Conservation (phyloP, 2,113 vertebrate genomes). For the Chinchilla lanigera region DNA sequence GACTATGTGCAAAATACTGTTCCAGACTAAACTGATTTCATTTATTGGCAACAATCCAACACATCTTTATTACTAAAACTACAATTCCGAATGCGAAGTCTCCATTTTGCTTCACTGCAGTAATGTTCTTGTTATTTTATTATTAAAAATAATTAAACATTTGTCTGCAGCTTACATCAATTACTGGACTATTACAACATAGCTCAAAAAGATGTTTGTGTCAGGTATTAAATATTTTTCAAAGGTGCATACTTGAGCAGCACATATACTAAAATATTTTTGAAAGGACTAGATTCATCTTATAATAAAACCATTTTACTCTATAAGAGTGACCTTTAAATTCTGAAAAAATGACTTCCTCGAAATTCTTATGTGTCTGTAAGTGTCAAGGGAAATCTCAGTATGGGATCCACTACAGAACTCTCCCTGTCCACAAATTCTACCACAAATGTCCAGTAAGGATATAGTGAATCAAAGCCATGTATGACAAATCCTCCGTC, state of each 20-base stretch:
- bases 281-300: neutral
- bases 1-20: neutral
- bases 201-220: neutral
- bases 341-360: neutral
- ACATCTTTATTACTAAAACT: conserved; percentile 17
- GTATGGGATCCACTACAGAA: neutral
- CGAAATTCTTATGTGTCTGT: neutral
- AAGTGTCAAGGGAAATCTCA: neutral
- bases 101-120: neutral
- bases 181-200: neutral
- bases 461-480: neutral
- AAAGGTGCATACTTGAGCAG: neutral
- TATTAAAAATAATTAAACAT: neutral
- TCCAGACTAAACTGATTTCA: neutral
- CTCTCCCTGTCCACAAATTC: neutral
- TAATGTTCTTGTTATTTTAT: neutral
- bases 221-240: neutral
- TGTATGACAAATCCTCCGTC: neutral
- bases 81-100: neutral
- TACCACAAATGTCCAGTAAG: neutral
- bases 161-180: neutral
- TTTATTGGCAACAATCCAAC: neutral
- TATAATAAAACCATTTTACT: neutral
- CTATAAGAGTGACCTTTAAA: neutral
- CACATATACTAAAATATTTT: neutral